Base-by-base conservation (phyloP, 2,797 vertebrate genomes). In the Pipistrellus pygmaeus region DNA sequence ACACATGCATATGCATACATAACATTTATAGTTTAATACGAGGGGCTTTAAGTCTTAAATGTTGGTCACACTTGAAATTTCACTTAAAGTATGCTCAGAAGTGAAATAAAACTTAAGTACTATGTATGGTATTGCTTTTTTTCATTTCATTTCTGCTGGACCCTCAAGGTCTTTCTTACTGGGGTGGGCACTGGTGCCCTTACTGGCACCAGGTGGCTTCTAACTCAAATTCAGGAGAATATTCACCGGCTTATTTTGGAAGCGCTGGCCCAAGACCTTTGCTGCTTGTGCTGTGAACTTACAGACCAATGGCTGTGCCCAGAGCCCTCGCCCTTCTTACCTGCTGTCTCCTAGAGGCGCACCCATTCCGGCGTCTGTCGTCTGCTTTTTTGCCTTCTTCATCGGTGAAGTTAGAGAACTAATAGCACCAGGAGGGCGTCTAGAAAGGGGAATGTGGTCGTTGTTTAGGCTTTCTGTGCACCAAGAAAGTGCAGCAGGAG, bases 221-320 rank as follows among this genome's bases (percentile, higher is more conserved):
- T 72, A 75, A 64, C 87, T 88, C 84, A 21, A 0, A 48, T 75
- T 95, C 88, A 92, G 86, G 95, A 96, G 60, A 73, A 78, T 69
- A 69, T 91, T 68, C 95, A 2, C 48, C 95, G 91, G 85, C 94
- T 93, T 88, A 44, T 60, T 90, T 85, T 88, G 94, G 95, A 91
- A 97, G 12, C 68, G 44, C 75, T 91, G 81, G 68, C 91, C 72
- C 27, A 46, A 8, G 97, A 89, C 90, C 80, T 1, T 12, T 53
- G 44, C 86, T 91, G 73, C 83, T 27, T 81, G 57, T 80, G 62
- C 92, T 69, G 64, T 81, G 64, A 90, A n/a, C 69, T 20, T 8
- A 23, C 21, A 44, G 13, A 48, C 23, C 48, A 46, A 8, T 81
- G 51, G 94, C 62, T 85, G 0, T 92, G n/a, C 7, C n/a, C 44